These are phyloP conservation scores for Mus spicilegus DNA, from an alignment of 2,113 vertebrate genomes.

Conservation along the genomic window DNA sequence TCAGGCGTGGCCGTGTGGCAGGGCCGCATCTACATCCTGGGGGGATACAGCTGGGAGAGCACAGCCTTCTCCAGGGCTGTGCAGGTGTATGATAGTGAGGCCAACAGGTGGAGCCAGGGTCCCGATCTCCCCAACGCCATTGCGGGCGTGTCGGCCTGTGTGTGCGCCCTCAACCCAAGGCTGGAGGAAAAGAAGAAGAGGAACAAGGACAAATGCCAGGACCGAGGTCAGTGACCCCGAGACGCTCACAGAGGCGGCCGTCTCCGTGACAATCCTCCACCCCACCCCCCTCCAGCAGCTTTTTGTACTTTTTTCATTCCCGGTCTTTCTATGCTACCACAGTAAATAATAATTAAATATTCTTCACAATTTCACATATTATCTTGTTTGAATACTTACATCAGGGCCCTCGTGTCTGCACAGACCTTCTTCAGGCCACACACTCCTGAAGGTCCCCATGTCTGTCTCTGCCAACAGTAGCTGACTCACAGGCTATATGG, in stretches of 20 bases:
- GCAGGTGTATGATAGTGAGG: slow-evolving; percentile 92
- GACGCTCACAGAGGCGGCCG: not conserved
- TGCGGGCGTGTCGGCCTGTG: slow-evolving; percentile 94
- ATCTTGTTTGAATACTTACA: slow-evolving; percentile 49
- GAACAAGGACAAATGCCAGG: slow-evolving; percentile 83
- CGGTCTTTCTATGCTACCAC: slow-evolving; percentile 62
- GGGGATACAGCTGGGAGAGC: slow-evolving; percentile 97
- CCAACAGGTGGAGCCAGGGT: slow-evolving; percentile 91
- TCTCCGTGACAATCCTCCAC: rapidly evolving
- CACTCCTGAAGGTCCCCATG: rapidly evolving
- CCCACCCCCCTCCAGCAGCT: not conserved
- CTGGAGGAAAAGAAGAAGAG: slow-evolving; percentile 88
- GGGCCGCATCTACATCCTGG: slow-evolving; percentile 94
- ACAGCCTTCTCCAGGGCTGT: slow-evolving; percentile 93
- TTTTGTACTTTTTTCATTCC: slow-evolving; percentile 65
- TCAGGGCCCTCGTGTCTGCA: not conserved
- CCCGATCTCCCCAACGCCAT: slow-evolving; percentile 93
- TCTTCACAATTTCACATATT: slow-evolving; percentile 62
- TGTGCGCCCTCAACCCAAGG: slow-evolving; percentile 90
- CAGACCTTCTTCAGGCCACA: rapidly evolving
- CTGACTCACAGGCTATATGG: rapidly evolving
- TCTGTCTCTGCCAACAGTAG: rapidly evolving
- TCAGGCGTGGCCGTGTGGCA: slow-evolving; percentile 93
- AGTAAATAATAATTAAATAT: slow-evolving; percentile 53
- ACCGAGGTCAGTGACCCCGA: slow-evolving; percentile 81